Evolutionary conservation across 2,113 vertebrate genomes (phyloP).

Genomic region (Calyptomena viridis): DNA sequence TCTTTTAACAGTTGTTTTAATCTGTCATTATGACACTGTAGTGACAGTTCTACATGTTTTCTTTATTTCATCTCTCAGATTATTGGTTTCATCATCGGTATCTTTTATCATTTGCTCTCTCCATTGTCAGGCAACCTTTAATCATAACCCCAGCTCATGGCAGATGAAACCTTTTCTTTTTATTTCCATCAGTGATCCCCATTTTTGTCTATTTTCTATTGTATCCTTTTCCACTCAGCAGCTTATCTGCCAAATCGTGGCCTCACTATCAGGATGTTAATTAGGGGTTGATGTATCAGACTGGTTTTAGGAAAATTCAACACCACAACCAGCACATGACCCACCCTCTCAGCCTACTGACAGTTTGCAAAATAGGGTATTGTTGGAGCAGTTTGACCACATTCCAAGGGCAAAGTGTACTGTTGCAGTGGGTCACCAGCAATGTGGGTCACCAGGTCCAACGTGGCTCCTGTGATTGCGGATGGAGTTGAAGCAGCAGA

Average conservation of each 20-base stretch:
- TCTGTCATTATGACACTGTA: neutral
- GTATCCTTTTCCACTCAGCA: neutral
- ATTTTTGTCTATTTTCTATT: neutral
- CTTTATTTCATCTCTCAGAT: neutral
- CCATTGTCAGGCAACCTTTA: neutral
- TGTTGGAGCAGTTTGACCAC: neutral
- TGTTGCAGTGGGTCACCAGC: no score
- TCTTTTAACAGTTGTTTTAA: neutral
- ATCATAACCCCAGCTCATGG: neutral
- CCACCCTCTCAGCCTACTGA: no score
- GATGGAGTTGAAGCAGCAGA: no score
- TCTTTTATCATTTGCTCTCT: neutral
- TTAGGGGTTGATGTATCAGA: neutral
- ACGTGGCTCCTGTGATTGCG: no score
- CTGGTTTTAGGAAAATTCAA: neutral
- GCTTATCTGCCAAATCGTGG: neutral
- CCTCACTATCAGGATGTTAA: neutral
- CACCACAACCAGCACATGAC: neutral
- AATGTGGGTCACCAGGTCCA: no score
- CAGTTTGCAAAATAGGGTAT: neutral
- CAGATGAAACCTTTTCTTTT: neutral
- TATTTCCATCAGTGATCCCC: neutral
- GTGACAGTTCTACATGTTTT: neutral
- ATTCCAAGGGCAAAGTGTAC: neutral
- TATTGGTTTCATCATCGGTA: neutral